phyloP scores from a whole-genome alignment of 2,113 vertebrate species.

The Bubalus kerabau region DNA sequence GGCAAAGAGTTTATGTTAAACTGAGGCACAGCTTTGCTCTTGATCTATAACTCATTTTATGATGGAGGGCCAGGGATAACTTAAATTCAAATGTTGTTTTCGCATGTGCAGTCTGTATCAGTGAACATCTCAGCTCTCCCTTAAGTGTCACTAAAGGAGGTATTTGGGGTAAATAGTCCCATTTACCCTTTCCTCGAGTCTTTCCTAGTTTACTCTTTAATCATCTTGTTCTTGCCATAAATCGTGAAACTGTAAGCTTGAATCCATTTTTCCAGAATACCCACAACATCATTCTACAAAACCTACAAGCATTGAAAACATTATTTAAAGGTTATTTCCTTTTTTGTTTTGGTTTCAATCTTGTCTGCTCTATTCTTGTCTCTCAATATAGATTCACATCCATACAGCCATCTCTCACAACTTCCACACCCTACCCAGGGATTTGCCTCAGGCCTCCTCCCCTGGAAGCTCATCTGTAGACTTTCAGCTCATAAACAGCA shows the following conservation, averaged over 20 bases:
- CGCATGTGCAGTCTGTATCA: not conserved
- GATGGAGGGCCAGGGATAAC: not conserved
- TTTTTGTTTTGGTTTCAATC: not conserved
- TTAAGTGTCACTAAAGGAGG: not conserved
- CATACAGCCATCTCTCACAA: not conserved
- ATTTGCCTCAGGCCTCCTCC: not conserved
- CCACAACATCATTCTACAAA: not conserved
- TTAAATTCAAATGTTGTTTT: constrained; percentile 4
- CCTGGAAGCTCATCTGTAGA: not conserved
- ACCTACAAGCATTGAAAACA: not conserved
- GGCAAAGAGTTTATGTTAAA: constrained; percentile 47
- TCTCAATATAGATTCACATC: not conserved
- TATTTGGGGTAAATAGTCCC: not conserved
- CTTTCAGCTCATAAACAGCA: not conserved
- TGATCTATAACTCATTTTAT: constrained; percentile 10
- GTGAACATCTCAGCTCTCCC: not conserved
- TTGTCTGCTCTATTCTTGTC: not conserved
- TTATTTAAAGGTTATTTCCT: not conserved
- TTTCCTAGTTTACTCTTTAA: not conserved
- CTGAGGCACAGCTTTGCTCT: not conserved
- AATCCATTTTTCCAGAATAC: not conserved
- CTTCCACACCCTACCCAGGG: not conserved
- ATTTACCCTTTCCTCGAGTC: not conserved
- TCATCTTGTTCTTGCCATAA: not conserved
- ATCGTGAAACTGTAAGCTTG: not conserved